These are phyloP conservation scores for Petromus typicus DNA, from an alignment of 2,113 vertebrate genomes.

Conservation along the genomic window DNA sequence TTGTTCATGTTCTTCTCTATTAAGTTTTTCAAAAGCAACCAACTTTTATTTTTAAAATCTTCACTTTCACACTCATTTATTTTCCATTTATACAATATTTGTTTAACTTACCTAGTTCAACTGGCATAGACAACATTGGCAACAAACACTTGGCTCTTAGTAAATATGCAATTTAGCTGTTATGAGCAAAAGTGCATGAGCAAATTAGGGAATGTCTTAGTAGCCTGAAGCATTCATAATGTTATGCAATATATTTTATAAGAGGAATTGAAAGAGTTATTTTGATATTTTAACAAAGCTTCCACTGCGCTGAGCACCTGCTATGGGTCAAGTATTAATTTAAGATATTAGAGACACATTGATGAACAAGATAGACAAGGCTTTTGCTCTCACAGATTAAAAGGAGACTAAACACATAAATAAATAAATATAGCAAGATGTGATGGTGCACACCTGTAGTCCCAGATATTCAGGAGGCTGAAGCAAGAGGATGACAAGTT, in stretches of 20 bases:
- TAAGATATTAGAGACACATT: not conserved
- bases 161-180: conserved; percentile 4
- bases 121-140: not conserved
- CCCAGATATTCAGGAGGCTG: not conserved
- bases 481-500: not conserved
- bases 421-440: not conserved
- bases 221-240: not conserved
- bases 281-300: not conserved
- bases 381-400: not conserved
- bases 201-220: not conserved
- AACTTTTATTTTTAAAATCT: not conserved
- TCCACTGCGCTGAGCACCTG: not conserved
- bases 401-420: conserved; percentile 31
- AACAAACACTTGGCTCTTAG: not conserved
- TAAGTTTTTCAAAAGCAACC: conserved; percentile 3
- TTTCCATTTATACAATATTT: not conserved
- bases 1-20: not conserved
- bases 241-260: not conserved
- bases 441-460: not conserved
- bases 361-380: not conserved
- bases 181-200: not conserved
- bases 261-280: not conserved
- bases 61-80: not conserved
- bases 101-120: not conserved
- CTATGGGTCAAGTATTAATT: not conserved